Evolutionary conservation across 1,140 invertebrate genomes (phyloP).

Genomic region (Pantala flavescens): DNA sequence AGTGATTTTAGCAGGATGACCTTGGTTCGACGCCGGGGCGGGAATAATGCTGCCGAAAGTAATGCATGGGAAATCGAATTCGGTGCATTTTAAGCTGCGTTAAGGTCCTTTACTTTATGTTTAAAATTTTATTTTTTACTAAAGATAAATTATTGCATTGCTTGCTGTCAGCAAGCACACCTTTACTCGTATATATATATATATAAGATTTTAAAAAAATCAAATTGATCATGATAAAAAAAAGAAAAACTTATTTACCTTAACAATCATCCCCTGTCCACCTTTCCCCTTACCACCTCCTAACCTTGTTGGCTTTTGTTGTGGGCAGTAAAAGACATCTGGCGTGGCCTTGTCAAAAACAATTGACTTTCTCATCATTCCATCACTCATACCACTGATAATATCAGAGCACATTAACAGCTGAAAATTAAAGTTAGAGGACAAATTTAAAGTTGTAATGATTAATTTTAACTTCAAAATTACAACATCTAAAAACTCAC

Average conservation of each 20-base stretch:
- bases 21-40: too few relatives aligned
- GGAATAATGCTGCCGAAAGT: too few relatives aligned
- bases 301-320: constrained; percentile 56
- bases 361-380: constrained; percentile 70
- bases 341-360: constrained; percentile 74
- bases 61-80: too few relatives aligned
- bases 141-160: too few relatives aligned
- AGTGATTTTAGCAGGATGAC: too few relatives aligned
- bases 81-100: too few relatives aligned
- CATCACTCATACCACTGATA: constrained; percentile 34
- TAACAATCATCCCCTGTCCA: not conserved
- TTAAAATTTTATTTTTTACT: too few relatives aligned
- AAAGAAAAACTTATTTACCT: not conserved
- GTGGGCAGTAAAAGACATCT: constrained; percentile 72
- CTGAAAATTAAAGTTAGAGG: not conserved
- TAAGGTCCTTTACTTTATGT: too few relatives aligned
- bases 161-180: too few relatives aligned
- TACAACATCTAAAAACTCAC: not conserved
- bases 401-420: not conserved
- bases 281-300: constrained; percentile 23
- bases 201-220: too few relatives aligned
- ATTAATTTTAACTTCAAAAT: not conserved
- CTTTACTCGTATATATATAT: too few relatives aligned
- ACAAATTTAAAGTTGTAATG: not conserved
- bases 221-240: too few relatives aligned